Evolutionary conservation across 2,113 vertebrate genomes (phyloP).

Genomic region (Malurus elegans): DNA sequence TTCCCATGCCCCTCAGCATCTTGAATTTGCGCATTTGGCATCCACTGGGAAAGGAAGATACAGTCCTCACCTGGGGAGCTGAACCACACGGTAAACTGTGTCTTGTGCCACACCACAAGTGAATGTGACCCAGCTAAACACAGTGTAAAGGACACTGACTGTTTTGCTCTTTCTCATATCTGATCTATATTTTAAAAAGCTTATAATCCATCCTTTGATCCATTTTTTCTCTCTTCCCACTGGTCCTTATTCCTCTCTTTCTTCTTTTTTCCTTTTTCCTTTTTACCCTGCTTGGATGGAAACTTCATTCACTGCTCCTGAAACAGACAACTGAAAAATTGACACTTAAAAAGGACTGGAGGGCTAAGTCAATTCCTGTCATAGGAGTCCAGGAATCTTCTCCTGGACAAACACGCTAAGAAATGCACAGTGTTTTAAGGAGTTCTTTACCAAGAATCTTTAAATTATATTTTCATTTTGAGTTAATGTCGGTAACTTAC

Average conservation of each 20-base stretch:
- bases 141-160: background rate
- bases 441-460: background rate
- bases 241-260: background rate
- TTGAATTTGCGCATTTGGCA: background rate
- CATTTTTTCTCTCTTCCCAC: background rate
- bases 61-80: background rate
- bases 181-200: background rate
- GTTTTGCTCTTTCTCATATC: background rate
- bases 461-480: background rate
- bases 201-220: background rate
- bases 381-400: background rate
- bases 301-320: background rate
- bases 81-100: background rate
- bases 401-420: background rate
- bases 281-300: background rate
- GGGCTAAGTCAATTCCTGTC: background rate
- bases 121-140: background rate
- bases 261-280: background rate
- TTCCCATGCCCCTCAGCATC: background rate
- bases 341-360: background rate
- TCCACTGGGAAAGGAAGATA: background rate
- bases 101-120: background rate
- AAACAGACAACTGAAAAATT: background rate
- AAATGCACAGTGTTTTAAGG: background rate
- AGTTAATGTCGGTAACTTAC: background rate